These are phyloP conservation scores for Drosophila teissieri DNA, from an alignment of 1,140 invertebrate genomes.

Conservation along the genomic window DNA sequence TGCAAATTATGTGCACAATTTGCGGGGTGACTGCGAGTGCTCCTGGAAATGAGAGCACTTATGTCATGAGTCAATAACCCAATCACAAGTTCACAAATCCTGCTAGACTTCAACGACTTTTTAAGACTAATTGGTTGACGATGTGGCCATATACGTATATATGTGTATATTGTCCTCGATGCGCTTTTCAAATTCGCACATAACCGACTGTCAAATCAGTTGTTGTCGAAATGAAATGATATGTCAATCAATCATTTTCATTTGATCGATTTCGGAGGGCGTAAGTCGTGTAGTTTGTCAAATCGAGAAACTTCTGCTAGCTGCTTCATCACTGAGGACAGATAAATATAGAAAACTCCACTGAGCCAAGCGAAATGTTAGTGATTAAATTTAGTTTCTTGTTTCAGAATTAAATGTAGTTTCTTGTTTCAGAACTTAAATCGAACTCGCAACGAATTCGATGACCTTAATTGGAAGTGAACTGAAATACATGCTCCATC, in stretches of 20 bases:
- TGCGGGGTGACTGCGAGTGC: conserved; percentile 18
- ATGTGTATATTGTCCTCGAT: conserved; percentile 26
- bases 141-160: conserved; percentile 14
- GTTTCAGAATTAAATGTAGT: conserved; percentile 20
- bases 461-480: conserved; percentile 42
- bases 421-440: conserved; percentile 18
- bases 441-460: conserved; percentile 23
- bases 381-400: conserved; percentile 12
- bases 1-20: conserved; percentile 19
- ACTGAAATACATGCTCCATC: conserved; percentile 38
- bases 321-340: conserved; percentile 16
- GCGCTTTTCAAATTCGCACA: conserved; percentile 65
- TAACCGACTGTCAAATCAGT: conserved; percentile 32
- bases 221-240: conserved; percentile 42
- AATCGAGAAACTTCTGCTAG: conserved; percentile 34
- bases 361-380: conserved; percentile 18
- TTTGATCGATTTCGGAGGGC: conserved; percentile 62
- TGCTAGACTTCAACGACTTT: conserved; percentile 34
- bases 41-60: conserved; percentile 11
- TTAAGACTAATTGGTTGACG: conserved; percentile 47
- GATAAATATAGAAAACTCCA: conserved; percentile 37
- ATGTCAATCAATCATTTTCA: conserved; percentile 74
- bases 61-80: conserved; percentile 26
- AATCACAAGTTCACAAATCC: conserved; percentile 24
- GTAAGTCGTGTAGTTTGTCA: conserved; percentile 46